Evolutionary conservation across 2,113 vertebrate species (phyloP), one percentile per base, ranked within the genome.

Genomic region (Ictalurus punctatus): DNA sequence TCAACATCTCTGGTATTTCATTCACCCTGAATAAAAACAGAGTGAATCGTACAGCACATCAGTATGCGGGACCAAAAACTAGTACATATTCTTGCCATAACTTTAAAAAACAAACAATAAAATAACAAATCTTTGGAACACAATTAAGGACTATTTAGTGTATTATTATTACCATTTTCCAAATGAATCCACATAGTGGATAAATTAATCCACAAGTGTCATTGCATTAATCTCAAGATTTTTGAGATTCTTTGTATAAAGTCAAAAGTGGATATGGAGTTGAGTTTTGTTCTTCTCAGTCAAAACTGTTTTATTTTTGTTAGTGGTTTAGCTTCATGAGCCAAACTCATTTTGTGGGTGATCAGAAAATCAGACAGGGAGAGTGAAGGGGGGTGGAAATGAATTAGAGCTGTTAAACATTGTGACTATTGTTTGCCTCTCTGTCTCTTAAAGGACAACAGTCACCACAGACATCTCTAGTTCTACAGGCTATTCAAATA

Each of bases 241-340:
- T 27, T 27, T 44, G 8, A 25, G 19, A 76, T 44, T 76, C 73
- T 76, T 79, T n/a, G 21, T 79, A 88, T 89, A 84, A 90, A 88
- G 83, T 89, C 78, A 83, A 69, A 86, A 88, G 90, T 88, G 63
- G 83, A 89, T 79, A 78, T 83, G 79, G 84, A 91, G 80, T 84
- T 90, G 74, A 86, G 88, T 91, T 87, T 90, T 92, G 91, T 91
- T 92, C 91, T 90, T 85, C 90, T 90, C 90, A 84, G 90, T 89
- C 91, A 85, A 92, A 94, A 93, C 91, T 92, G 92, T 92, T 95
- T 93, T 92, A 87, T 91, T 94, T 93, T 79, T 87, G 84, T 93
- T 86, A 63, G 94, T 88, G 94, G 94, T 95, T 94, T 92, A 82
- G 92, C 88, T 90, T 73, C 25, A 37, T 58, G 87, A 92, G 93